Percentiles rank a stretch among this genome's conserved stretches.
phyloP scores from a whole-genome alignment of 2,888 invertebrate species.

The Agrotis segetum region DNA sequence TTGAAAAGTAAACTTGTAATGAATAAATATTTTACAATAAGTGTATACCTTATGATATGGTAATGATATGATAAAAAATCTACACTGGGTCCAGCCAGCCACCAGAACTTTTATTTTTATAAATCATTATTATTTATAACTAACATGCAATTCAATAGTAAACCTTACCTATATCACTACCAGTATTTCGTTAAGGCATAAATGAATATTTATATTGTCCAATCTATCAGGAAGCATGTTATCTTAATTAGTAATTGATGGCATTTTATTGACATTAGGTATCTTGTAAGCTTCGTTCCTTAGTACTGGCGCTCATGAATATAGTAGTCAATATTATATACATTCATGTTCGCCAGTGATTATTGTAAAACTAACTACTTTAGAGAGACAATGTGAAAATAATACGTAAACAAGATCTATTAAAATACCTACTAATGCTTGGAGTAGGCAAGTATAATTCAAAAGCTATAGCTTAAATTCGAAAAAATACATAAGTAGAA shows the following conservation, averaged over 20 bases:
- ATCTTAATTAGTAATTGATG: slow-evolving; percentile 88
- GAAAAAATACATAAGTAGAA: slow-evolving; percentile 18
- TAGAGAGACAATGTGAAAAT: slow-evolving; percentile 67
- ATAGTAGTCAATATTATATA: slow-evolving; percentile 14
- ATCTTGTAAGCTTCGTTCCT: slow-evolving; percentile 66
- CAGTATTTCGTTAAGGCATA: slow-evolving; percentile 89
- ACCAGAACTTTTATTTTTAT: slow-evolving; percentile 71
- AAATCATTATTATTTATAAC: slow-evolving; percentile 76
- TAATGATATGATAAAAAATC: slow-evolving; percentile 90
- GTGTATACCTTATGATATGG: slow-evolving; percentile 86
- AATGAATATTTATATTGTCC: slow-evolving; percentile 88
- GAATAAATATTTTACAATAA: slow-evolving; percentile 74
- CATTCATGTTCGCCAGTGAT: slow-evolving; percentile 30
- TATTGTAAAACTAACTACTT: slow-evolving; percentile 59
- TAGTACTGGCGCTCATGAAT: slow-evolving; percentile 33
- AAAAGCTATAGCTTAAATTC: slow-evolving; percentile 55
- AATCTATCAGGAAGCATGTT: slow-evolving; percentile 90
- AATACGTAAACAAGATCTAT: slow-evolving; percentile 37
- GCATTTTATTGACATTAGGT: slow-evolving; percentile 80
- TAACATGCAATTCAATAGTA: slow-evolving; percentile 85
- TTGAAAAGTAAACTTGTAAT: slow-evolving; percentile 68
- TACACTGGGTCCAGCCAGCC: slow-evolving; percentile 87
- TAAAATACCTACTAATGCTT: slow-evolving; percentile 44
- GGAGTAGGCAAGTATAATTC: slow-evolving; percentile 50
- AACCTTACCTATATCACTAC: slow-evolving; percentile 85